Conservation (phyloP, 2,113 vertebrate species). For the Embiotoca jacksoni region DNA sequence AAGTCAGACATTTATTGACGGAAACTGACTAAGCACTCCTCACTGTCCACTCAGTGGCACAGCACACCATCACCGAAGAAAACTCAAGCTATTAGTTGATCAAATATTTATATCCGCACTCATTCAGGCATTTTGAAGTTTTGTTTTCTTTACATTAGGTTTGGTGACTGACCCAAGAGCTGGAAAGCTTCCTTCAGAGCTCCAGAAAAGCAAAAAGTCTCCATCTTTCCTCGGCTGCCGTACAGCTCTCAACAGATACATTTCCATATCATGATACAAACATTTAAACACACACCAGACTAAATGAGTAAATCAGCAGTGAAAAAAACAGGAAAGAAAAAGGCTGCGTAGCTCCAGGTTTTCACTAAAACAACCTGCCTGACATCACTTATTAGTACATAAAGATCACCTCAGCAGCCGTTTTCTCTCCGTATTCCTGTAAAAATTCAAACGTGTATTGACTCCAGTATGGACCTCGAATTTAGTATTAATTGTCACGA, state of each 20-base stretch:
- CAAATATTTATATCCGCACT: no score
- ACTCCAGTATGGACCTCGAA: neutral
- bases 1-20: neutral
- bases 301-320: constrained; percentile 2
- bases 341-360: neutral
- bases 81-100: no score
- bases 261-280: neutral
- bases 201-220: neutral
- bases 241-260: neutral
- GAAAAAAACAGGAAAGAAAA: neutral
- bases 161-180: neutral
- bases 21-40: neutral
- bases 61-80: no score
- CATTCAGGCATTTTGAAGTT: neutral
- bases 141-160: neutral
- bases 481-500: neutral
- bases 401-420: neutral
- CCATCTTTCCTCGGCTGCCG: neutral
- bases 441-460: no score
- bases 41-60: no score
- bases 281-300: neutral
- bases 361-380: neutral
- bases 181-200: neutral
- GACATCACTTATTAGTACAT: neutral
- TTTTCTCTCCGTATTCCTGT: neutral